A percentile compares a stretch with the other conserved stretches of the same genome.
Conservation (phyloP, 2,888 invertebrate genomes). For the Leptopilina myrica region DNA sequence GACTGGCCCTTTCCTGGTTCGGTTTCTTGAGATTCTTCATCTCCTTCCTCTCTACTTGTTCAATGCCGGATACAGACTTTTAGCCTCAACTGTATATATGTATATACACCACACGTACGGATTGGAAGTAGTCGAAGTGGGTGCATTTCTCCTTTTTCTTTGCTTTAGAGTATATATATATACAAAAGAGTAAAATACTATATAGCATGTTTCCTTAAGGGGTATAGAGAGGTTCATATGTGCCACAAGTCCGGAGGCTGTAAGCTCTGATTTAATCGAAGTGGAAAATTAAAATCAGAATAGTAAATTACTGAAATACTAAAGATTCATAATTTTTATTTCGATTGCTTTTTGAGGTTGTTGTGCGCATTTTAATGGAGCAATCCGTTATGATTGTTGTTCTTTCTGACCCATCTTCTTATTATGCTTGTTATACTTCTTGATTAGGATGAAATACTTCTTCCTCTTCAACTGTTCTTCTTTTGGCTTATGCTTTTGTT, state of each 20-base stretch:
- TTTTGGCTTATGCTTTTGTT: too few species aligned
- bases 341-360: too few species aligned
- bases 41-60: conserved; percentile 53
- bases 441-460: too few species aligned
- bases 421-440: too few species aligned
- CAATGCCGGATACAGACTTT: conserved; percentile 38
- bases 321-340: too few species aligned
- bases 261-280: conserved; percentile 61
- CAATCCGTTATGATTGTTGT: too few species aligned
- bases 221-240: conserved; percentile 39
- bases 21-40: conserved; percentile 49
- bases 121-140: conserved; percentile 15
- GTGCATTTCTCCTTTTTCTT: background rate
- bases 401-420: too few species aligned
- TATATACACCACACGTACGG: background rate
- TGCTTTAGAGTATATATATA: conserved; percentile 19
- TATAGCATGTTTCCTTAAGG: background rate
- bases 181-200: conserved; percentile 48
- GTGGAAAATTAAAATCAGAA: too few species aligned
- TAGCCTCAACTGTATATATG: too few species aligned
- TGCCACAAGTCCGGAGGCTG: conserved; percentile 62
- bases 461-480: too few species aligned
- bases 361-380: too few species aligned
- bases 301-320: too few species aligned
- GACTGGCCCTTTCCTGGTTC: conserved; percentile 48